Evolutionary conservation across 2,113 vertebrate genomes (phyloP), one percentile per base, ranked within the genome.

Genomic region (Peromyscus californicus): DNA sequence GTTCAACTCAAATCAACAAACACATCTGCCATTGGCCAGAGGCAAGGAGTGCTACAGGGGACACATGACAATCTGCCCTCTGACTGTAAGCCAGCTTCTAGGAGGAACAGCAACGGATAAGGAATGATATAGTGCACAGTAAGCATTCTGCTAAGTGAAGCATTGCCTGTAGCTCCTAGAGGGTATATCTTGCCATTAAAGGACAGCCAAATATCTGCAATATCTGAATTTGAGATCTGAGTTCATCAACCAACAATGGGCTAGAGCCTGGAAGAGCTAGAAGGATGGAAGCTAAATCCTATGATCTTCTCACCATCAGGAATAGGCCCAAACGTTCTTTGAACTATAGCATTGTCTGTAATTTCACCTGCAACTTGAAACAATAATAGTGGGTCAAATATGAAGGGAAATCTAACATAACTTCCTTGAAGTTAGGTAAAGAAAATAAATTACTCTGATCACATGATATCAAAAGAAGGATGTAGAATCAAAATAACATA

Each of bases 381-480:
- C 29, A 74, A 24, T 93, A 75, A 85, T 42, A 42, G 72, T 95
- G 67, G 33, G 31, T 86, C 45, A 85, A 76, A 31, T 74, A 42
- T 19, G 1, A 95, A 80, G 15, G 61, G 86, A 91, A 72, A 89
- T 13, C 42, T 95, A 89, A 39, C 83, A 89, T 91, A 95, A 72
- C 12, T 78, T 5, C 54, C 93, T 39, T 91, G 36, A 97, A 72
- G 1, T 54, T 94, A 93, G 48, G 15, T 82, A 96, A 91, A 83
- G 8, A 36, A 67, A 48, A 54, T 39, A 72, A n/a, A 75, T 75
- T 11, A 33, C 6, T 17, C 15, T 1, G 13, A 61, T 29, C 42
- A 51, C 21, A 21, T 85, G 61, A 45, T 16, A 39, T 84, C 22
- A 39, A 85, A 45, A 79, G 88, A 21, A 63, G 21, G 65, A 78